Conservation (phyloP, 2,113 vertebrate species). For the Fregetta grallaria region DNA sequence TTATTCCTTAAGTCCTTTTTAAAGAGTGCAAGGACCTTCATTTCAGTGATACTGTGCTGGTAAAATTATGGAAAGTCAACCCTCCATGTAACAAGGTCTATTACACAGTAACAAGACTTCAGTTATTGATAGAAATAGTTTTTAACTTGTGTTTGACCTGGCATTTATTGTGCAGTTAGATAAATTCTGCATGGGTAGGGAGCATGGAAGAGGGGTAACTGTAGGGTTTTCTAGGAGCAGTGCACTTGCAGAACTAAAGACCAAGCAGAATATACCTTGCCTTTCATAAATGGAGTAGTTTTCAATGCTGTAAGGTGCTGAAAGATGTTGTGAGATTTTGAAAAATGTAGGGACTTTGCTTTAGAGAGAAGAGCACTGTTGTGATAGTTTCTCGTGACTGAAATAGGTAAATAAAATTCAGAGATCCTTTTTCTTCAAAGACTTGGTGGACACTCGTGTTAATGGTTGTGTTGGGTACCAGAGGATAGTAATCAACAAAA, state of each 20-base stretch:
- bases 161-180: not conserved
- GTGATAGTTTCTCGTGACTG: not conserved
- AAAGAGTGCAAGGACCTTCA: not conserved
- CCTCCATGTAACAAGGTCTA: rapidly evolving
- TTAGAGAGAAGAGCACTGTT: not conserved
- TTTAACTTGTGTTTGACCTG: not conserved
- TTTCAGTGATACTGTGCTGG: not conserved
- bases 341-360: not conserved
- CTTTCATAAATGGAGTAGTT: not conserved
- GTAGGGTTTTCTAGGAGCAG: not conserved
- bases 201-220: not conserved
- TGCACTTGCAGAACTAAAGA: not conserved
- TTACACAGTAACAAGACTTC: not conserved
- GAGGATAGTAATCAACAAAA: not conserved
- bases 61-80: not conserved
- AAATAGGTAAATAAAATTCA: not conserved
- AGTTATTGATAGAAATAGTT: not conserved
- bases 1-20: not conserved
- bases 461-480: not conserved
- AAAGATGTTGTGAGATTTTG: not conserved
- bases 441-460: not conserved
- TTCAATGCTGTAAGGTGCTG: not conserved
- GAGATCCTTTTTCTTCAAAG: not conserved
- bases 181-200: not conserved
- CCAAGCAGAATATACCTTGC: not conserved